phyloP scores from a whole-genome alignment of 2,797 vertebrate species.

The Pelochelys cantorii region DNA sequence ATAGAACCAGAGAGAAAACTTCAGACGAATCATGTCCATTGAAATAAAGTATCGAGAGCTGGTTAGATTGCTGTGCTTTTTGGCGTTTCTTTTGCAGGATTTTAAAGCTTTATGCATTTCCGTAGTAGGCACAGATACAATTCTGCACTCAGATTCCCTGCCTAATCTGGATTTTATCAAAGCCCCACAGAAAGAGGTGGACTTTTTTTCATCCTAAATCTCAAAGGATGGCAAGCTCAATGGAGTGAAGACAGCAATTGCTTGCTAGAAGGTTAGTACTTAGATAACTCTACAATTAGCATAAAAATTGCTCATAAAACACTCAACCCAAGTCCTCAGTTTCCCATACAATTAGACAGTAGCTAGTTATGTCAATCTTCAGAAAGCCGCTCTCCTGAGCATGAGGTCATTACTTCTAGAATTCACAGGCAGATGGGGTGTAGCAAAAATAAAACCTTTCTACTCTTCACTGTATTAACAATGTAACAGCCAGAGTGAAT shows the following conservation, averaged over 20 bases:
- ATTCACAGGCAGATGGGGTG: constrained; percentile 5
- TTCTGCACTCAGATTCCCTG: background rate
- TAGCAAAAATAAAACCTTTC: background rate
- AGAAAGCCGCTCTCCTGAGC: constrained; percentile 42
- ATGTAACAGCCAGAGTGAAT: background rate
- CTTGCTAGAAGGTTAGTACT: background rate
- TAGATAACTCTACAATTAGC: background rate
- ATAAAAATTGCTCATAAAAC: constrained; percentile 61
- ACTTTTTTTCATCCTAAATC: constrained; percentile 24
- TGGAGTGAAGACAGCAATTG: constrained; percentile 32
- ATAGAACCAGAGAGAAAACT: background rate
- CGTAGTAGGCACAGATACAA: background rate
- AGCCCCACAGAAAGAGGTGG: background rate
- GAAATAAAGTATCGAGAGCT: background rate
- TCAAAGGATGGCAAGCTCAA: background rate
- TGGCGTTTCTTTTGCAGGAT: background rate
- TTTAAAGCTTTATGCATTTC: background rate
- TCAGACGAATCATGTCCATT: background rate
- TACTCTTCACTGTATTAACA: background rate
- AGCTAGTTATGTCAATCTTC: background rate
- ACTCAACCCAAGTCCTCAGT: constrained; percentile 53
- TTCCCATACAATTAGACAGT: constrained; percentile 45
- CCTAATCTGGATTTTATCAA: background rate
- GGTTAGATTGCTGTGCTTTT: background rate
- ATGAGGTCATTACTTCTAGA: constrained; percentile 56